These are phyloP conservation scores for Hydrotaea cyrtoneurina DNA, from an alignment of 2,888 invertebrate species.

Conservation along the genomic window DNA sequence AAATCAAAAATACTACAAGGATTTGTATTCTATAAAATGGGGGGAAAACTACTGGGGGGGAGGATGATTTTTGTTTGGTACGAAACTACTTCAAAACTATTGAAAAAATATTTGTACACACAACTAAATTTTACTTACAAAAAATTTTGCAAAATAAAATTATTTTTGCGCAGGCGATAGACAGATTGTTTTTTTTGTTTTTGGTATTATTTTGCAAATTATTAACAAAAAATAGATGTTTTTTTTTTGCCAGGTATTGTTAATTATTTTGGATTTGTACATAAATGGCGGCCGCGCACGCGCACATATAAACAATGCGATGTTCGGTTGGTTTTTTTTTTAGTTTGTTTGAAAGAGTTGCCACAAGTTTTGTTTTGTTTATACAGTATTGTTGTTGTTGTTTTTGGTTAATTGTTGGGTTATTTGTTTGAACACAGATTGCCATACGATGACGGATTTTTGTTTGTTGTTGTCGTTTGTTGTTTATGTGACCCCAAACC, in stretches of 20 bases:
- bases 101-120: slow-evolving; percentile 49
- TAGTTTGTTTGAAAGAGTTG: slow-evolving; percentile 31
- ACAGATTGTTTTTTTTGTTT: slow-evolving; percentile 10
- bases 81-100: slow-evolving; percentile 38
- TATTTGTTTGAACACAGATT: not conserved
- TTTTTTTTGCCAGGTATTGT: not conserved
- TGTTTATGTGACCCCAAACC: no score
- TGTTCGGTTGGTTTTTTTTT: not conserved
- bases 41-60: not conserved
- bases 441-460: no score
- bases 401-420: not conserved
- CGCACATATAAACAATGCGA: not conserved
- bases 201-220: slow-evolving; percentile 29
- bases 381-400: not conserved
- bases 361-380: not conserved
- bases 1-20: not conserved
- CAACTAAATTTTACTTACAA: slow-evolving; percentile 65
- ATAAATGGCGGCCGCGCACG: not conserved
- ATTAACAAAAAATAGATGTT: slow-evolving; percentile 20
- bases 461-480: not conserved
- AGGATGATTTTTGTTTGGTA: not conserved
- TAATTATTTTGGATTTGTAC: slow-evolving; percentile 16
- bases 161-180: slow-evolving; percentile 41
- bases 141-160: slow-evolving; percentile 44
- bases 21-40: not conserved